Conservation (phyloP, 2,888 invertebrate species). For the Gerris lacustris region DNA sequence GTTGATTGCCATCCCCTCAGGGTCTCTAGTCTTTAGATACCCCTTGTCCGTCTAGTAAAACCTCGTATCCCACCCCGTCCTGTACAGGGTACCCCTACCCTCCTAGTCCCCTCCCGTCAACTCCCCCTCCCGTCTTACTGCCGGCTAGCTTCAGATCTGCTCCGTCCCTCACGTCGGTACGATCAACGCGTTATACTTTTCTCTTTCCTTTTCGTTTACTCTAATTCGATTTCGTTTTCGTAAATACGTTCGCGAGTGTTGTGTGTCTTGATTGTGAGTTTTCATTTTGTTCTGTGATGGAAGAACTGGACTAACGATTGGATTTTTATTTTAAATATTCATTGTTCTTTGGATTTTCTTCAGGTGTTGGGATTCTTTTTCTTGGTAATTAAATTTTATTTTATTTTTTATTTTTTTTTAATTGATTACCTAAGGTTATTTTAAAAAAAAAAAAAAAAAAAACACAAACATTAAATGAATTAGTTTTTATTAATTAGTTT, state of each 20-base stretch:
- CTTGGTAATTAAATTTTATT: neutral
- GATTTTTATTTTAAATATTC: slow-evolving; percentile 2
- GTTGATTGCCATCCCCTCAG: neutral
- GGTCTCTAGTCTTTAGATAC: neutral
- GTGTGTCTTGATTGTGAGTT: neutral
- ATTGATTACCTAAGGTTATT: too few relatives aligned
- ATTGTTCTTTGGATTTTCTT: neutral
- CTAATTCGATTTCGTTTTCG: neutral
- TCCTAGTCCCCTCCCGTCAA: slow-evolving; percentile 6
- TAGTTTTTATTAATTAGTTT: too few relatives aligned
- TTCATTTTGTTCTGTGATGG: slow-evolving; percentile 1
- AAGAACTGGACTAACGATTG: neutral
- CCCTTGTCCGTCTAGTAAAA: slow-evolving; percentile 7
- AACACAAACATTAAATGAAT: too few relatives aligned
- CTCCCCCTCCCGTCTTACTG: slow-evolving; percentile 11
- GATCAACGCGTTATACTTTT: neutral
- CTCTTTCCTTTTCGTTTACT: neutral
- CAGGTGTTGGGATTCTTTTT: neutral
- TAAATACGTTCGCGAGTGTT: neutral
- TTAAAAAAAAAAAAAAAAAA: too few relatives aligned
- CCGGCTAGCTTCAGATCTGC: neutral
- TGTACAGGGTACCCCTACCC: neutral
- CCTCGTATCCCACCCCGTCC: slow-evolving; percentile 10
- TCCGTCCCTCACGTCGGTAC: neutral
- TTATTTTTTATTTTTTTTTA: neutral